Evolutionary conservation across 2,113 vertebrate species (phyloP).

Genomic region (Helogale parvula): DNA sequence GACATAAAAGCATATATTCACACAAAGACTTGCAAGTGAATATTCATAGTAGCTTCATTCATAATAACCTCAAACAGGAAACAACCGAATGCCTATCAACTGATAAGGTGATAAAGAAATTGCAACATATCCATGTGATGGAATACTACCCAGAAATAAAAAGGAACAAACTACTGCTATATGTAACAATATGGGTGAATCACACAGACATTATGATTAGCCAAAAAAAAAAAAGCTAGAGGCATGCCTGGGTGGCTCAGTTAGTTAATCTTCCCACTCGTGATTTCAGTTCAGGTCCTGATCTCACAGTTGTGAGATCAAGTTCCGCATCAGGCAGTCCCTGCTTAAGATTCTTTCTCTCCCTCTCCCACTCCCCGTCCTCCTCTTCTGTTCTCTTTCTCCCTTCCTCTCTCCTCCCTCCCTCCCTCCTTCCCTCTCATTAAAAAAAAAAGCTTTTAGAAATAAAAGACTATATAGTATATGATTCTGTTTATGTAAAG

Average conservation of each 20-base stretch:
- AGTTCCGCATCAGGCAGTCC: too few relatives aligned
- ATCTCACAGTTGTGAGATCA: too few relatives aligned
- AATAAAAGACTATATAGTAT: background rate
- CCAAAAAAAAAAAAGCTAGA: background rate
- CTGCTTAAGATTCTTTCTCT: too few relatives aligned
- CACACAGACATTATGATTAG: background rate
- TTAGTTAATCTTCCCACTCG: too few relatives aligned
- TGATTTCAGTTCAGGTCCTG: too few relatives aligned
- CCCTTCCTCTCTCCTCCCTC: too few relatives aligned
- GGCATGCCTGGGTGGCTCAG: too few relatives aligned
- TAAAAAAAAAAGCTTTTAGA: background rate
- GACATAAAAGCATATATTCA: background rate
- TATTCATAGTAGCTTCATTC: background rate
- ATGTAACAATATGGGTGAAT: background rate
- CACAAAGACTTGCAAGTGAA: background rate
- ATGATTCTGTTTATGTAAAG: background rate
- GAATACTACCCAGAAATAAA: background rate
- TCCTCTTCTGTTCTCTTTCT: too few relatives aligned
- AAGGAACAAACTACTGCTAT: background rate
- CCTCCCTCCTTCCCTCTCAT: too few relatives aligned
- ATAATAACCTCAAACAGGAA: background rate
- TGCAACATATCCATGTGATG: background rate
- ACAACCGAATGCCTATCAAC: background rate
- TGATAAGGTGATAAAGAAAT: background rate
- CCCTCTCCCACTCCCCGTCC: too few relatives aligned